Conservation (phyloP, 2,888 invertebrate genomes). For the Sarcophaga carnaria region DNA sequence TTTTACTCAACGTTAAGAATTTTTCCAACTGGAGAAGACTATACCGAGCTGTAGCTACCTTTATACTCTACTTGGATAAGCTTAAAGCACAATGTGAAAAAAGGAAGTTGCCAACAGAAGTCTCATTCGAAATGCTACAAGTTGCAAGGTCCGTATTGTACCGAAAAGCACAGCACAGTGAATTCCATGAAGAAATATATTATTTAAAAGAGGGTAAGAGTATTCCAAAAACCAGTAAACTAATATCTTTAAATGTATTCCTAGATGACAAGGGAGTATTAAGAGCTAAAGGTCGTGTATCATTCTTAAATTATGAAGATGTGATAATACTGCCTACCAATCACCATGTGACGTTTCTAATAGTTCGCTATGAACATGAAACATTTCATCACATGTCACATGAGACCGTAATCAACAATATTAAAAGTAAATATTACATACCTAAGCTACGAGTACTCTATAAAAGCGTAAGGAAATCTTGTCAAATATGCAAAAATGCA, state of each 20-base stretch:
- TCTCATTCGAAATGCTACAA: constrained; percentile 47
- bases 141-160: constrained; percentile 24
- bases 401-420: constrained; percentile 59
- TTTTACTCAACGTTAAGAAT: constrained; percentile 14
- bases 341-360: constrained; percentile 50
- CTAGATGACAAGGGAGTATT: constrained; percentile 60
- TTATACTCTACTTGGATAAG: constrained; percentile 18
- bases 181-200: constrained; percentile 53
- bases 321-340: constrained; percentile 44
- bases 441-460: constrained; percentile 56
- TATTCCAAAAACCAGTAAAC: constrained; percentile 40
- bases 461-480: constrained; percentile 56
- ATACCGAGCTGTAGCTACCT: constrained; percentile 3
- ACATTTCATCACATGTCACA: constrained; percentile 48
- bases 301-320: constrained; percentile 57
- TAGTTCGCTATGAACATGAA: constrained; percentile 15
- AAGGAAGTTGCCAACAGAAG: neutral
- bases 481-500: constrained; percentile 67
- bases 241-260: constrained; percentile 62
- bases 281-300: constrained; percentile 48
- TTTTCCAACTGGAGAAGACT: constrained; percentile 46
- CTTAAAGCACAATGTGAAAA: constrained; percentile 30
- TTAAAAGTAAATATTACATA: constrained; percentile 51
- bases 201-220: constrained; percentile 57
- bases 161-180: neutral